Percentiles rank a stretch among this genome's conserved stretches.
phyloP scores from a whole-genome alignment of 2,113 vertebrate genomes.

The Cryptomyrus ogoouensis region DNA sequence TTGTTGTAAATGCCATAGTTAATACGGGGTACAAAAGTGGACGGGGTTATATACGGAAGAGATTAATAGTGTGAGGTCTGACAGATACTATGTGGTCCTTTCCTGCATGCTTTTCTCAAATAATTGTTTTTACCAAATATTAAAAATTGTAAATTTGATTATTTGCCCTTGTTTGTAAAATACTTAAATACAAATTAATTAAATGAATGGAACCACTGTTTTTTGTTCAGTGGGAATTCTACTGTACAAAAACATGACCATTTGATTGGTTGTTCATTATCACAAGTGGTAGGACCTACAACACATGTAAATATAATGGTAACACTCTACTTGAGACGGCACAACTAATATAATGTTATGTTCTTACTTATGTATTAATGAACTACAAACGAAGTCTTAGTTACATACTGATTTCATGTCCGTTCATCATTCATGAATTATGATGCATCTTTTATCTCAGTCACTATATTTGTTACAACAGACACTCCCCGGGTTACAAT shows the following conservation, averaged over 20 bases:
- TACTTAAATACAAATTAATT: not conserved
- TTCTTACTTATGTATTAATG: not conserved
- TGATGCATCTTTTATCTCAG: not conserved
- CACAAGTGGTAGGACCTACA: not conserved
- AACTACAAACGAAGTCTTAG: not conserved
- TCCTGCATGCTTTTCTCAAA: not conserved
- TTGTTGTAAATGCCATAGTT: conserved; percentile 56
- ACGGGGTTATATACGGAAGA: not conserved
- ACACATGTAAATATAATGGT: not conserved
- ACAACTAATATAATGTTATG: not conserved
- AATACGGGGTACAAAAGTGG: not conserved
- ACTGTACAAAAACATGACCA: not conserved
- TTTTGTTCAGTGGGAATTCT: not conserved
- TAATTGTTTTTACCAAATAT: not conserved
- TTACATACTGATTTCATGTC: not conserved
- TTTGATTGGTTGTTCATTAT: not conserved
- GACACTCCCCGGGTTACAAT: too few species aligned
- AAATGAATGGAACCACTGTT: not conserved
- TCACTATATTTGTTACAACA: not conserved
- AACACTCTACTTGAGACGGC: not conserved
- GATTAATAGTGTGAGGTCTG: not conserved
- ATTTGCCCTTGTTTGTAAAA: not conserved
- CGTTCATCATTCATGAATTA: not conserved
- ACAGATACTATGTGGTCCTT: not conserved
- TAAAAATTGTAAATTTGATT: not conserved